Percentiles rank a stretch among this genome's conserved stretches.
phyloP scores from a whole-genome alignment of 2,888 invertebrate genomes.

The Drosophila atripex region DNA sequence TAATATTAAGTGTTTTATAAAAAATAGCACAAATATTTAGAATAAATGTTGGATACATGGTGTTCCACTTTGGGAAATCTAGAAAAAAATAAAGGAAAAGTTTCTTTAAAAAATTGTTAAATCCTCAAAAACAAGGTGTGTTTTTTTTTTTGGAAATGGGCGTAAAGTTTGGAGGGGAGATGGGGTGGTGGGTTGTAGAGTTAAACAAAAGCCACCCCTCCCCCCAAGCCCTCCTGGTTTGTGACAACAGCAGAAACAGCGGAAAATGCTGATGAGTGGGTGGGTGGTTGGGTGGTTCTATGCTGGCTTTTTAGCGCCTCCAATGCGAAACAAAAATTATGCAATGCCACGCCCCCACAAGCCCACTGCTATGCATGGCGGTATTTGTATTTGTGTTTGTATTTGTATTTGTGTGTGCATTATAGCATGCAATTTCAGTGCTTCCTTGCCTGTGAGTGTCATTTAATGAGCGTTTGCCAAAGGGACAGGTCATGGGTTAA shows the following conservation, averaged over 20 bases:
- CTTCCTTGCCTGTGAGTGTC: slow-evolving; percentile 66
- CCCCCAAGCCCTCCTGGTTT: background rate
- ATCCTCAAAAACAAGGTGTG: background rate
- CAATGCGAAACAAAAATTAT: slow-evolving; percentile 76
- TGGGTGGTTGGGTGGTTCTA: slow-evolving; percentile 23
- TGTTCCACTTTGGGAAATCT: no score
- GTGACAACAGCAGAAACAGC: slow-evolving; percentile 54
- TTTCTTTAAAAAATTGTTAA: background rate
- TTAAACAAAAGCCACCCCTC: background rate
- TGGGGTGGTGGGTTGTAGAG: background rate
- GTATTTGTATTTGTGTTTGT: background rate
- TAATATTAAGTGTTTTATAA: no score
- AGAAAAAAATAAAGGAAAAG: background rate
- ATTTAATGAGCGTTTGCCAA: slow-evolving; percentile 78
- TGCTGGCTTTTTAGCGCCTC: slow-evolving; percentile 67
- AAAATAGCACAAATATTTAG: no score
- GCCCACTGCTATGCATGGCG: background rate
- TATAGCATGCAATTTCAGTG: slow-evolving; percentile 72
- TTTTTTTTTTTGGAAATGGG: slow-evolving; percentile 6
- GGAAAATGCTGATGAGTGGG: background rate
- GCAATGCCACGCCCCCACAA: slow-evolving; percentile 67
- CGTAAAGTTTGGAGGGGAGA: background rate
- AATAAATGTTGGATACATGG: no score
- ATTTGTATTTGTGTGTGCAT: slow-evolving; percentile 53
- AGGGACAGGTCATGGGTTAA: background rate